phyloP scores from a whole-genome alignment of 2,797 vertebrate species.

The Rhyacichthys aspro region DNA sequence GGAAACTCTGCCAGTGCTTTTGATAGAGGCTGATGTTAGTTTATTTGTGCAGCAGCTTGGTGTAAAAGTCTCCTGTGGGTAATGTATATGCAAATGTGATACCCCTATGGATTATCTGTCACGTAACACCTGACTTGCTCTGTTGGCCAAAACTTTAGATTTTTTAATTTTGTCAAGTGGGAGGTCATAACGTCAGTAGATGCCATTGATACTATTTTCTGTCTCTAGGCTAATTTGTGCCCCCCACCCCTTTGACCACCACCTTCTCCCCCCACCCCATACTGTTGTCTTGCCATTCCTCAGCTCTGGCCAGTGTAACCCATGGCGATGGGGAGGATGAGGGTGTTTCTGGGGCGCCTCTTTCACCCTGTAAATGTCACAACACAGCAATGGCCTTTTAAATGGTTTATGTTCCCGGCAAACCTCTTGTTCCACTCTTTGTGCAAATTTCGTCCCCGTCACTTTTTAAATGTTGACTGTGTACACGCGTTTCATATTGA shows the following conservation, averaged over 20 bases:
- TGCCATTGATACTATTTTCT: constrained; percentile 64
- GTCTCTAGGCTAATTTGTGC: constrained; percentile 69
- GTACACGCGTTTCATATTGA: constrained; percentile 24
- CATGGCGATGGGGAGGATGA: constrained; percentile 68
- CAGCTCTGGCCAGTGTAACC: constrained; percentile 73
- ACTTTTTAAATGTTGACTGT: constrained; percentile 61
- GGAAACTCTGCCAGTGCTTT: constrained; percentile 29
- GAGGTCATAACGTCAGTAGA: constrained; percentile 69
- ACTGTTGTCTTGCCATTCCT: constrained; percentile 78
- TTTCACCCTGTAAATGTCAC: constrained; percentile 80
- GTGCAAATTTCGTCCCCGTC: constrained; percentile 57
- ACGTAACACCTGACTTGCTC: constrained; percentile 7
- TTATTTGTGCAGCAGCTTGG: constrained; percentile 16
- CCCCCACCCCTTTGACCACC: constrained; percentile 31
- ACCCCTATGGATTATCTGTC: constrained; percentile 16
- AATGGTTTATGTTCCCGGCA: constrained; percentile 72
- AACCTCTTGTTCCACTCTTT: constrained; percentile 49
- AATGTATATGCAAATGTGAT: too few species aligned
- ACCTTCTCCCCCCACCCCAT: constrained; percentile 58
- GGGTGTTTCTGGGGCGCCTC: constrained; percentile 45
- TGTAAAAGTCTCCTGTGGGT: too few species aligned
- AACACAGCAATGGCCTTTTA: constrained; percentile 70
- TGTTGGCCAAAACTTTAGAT: not conserved
- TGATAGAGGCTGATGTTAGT: constrained; percentile 48
- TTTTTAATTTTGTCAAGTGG: constrained; percentile 33